phyloP scores from a whole-genome alignment of 2,888 invertebrate species.

The Lasioglossum calceatum region DNA sequence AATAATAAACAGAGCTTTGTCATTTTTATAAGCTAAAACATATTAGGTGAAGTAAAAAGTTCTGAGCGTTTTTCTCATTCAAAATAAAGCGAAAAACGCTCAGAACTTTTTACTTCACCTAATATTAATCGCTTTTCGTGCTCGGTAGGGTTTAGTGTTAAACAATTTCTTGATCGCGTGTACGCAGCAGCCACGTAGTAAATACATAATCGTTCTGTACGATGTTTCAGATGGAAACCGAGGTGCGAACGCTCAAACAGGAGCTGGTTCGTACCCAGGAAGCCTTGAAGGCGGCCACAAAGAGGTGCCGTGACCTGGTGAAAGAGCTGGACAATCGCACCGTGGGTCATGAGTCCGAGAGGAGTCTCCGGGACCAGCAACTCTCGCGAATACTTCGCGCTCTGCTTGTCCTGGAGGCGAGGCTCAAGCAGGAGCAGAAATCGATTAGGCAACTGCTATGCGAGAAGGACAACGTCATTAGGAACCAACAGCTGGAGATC shows the following conservation, averaged over 20 bases:
- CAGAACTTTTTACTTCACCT: no score
- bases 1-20: no score
- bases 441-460: slow-evolving; percentile 88
- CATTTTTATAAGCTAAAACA: no score
- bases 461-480: slow-evolving; percentile 90
- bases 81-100: no score
- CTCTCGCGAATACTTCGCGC: slow-evolving; percentile 89
- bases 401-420: slow-evolving; percentile 89
- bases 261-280: slow-evolving; percentile 89
- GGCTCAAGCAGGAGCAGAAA: slow-evolving; percentile 90
- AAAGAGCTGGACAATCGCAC: slow-evolving; percentile 81
- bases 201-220: background rate
- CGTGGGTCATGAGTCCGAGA: slow-evolving; percentile 85
- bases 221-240: slow-evolving; percentile 88
- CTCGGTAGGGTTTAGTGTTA: background rate
- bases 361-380: slow-evolving; percentile 89
- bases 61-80: no score
- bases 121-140: no score
- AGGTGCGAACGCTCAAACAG: slow-evolving; percentile 84
- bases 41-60: no score
- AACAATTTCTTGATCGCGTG: background rate
- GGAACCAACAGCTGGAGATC: slow-evolving; percentile 89
- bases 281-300: slow-evolving; percentile 87
- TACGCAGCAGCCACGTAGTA: background rate
- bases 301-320: slow-evolving; percentile 89